These are phyloP conservation scores for Sphaerophoria rueppellii DNA, from an alignment of 2,888 invertebrate genomes.

Conservation along the genomic window DNA sequence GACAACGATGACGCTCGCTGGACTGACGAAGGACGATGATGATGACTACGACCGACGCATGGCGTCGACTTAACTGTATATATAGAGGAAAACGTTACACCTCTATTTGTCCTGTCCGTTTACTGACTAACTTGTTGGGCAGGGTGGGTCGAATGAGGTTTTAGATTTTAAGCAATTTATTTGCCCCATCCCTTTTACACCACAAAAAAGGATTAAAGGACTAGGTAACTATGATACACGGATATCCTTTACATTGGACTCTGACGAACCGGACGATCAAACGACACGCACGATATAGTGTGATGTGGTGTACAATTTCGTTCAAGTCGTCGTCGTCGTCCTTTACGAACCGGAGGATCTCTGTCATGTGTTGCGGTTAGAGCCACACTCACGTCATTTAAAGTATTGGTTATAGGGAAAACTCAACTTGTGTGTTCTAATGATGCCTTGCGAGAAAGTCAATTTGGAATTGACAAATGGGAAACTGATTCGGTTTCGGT, in stretches of 20 bases:
- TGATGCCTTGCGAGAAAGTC: constrained; percentile 43
- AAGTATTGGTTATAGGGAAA: not conserved
- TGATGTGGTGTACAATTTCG: constrained; percentile 53
- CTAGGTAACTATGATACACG: constrained; percentile 64
- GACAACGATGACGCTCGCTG: not conserved
- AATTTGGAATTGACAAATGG: constrained; percentile 62
- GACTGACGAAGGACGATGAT: too few species aligned
- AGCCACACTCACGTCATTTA: not conserved
- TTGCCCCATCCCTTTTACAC: constrained; percentile 35
- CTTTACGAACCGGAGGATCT: not conserved
- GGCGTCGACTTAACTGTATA: not conserved
- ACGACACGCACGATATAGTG: too few species aligned
- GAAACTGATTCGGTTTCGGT: constrained; percentile 56
- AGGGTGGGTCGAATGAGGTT: constrained; percentile 12
- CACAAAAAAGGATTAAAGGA: constrained; percentile 38
- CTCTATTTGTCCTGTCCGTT: constrained; percentile 23
- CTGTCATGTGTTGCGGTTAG: constrained; percentile 6
- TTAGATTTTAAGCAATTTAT: constrained; percentile 66
- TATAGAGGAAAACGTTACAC: not conserved
- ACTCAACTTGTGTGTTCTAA: constrained; percentile 36
- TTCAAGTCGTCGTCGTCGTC: constrained; percentile 24
- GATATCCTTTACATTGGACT: constrained; percentile 55
- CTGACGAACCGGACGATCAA: not conserved
- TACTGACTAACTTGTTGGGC: constrained; percentile 49
- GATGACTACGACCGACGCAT: not conserved